Evolutionary conservation across 2,113 vertebrate genomes (phyloP).

Genomic region (Oncorhynchus nerka): DNA sequence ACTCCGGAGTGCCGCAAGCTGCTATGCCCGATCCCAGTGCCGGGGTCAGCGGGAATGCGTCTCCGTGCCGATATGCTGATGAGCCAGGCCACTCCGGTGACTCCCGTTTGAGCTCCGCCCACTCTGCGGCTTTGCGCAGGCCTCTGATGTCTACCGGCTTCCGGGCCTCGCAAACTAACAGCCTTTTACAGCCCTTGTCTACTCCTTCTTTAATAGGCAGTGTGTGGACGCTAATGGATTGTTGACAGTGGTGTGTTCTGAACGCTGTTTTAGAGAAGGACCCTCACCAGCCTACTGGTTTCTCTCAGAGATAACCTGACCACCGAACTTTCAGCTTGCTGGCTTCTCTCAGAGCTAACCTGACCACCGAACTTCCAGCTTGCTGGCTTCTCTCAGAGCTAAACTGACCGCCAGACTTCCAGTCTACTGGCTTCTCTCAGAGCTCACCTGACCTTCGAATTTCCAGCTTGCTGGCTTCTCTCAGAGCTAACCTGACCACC

Average conservation of each 20-base stretch:
- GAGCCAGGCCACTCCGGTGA: conserved; percentile 62
- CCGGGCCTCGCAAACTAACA: conserved; percentile 32
- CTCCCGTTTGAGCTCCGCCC: conserved; percentile 61
- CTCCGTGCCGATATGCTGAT: conserved; percentile 75
- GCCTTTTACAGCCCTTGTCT: conserved; percentile 56
- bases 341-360: no score
- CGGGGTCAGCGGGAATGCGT: conserved; percentile 68
- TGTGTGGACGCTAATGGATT: conserved; percentile 65
- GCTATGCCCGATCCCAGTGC: conserved; percentile 68
- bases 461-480: no score
- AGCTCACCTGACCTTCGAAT: no score
- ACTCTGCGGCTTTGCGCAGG: conserved; percentile 36
- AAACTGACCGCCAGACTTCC: no score
- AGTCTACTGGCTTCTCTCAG: no score
- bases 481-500: no score
- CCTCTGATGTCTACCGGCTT: no score
- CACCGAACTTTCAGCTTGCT: no score
- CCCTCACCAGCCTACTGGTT: not conserved
- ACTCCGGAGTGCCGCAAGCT: conserved; percentile 60
- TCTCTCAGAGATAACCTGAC: no score
- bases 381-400: no score
- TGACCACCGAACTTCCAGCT: fast-evolving
- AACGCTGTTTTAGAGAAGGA: conserved; percentile 64
- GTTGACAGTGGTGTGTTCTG: conserved; percentile 62
- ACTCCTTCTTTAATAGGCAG: conserved; percentile 63